These are phyloP conservation scores for Lochmaea crataegi DNA, from an alignment of 2,888 invertebrate genomes.

Conservation along the genomic window DNA sequence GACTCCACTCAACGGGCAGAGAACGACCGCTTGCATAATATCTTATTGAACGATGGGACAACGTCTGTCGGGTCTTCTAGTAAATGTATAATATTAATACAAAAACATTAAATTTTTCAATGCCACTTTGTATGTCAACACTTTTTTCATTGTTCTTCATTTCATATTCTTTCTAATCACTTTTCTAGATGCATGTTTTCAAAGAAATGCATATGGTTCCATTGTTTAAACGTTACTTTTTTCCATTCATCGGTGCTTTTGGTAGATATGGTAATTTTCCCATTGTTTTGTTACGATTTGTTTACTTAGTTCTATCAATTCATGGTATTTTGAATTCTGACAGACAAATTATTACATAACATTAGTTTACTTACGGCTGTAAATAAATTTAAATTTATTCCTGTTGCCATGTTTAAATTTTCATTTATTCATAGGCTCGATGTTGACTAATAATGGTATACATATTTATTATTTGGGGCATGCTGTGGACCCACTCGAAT, in stretches of 20 bases:
- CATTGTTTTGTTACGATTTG: conserved; percentile 35
- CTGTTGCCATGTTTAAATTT: conserved; percentile 8
- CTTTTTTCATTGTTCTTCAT: no score
- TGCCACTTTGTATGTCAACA: no score
- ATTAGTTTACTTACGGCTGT: conserved; percentile 5
- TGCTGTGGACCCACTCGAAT: not conserved
- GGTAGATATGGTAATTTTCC: conserved; percentile 42
- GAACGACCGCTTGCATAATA: no score
- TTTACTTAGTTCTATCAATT: conserved; percentile 26
- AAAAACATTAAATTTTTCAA: no score
- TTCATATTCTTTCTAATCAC: no score
- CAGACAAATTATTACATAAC: conserved; percentile 35
- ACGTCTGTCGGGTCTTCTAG: no score
- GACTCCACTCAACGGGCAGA: no score
- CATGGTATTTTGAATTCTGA: conserved; percentile 20
- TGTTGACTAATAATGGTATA: conserved; percentile 12
- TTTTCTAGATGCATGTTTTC: no score
- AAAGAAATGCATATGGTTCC: no score
- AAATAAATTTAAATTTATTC: conserved; percentile 36
- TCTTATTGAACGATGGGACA: no score
- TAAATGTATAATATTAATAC: no score
- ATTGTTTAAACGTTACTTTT: not conserved
- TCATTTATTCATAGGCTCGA: conserved; percentile 6
- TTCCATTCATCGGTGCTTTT: conserved; percentile 18
- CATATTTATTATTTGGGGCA: conserved; percentile 12